Base-by-base conservation (phyloP, 1,140 invertebrate species). In the Lutraria rhynchaena region DNA sequence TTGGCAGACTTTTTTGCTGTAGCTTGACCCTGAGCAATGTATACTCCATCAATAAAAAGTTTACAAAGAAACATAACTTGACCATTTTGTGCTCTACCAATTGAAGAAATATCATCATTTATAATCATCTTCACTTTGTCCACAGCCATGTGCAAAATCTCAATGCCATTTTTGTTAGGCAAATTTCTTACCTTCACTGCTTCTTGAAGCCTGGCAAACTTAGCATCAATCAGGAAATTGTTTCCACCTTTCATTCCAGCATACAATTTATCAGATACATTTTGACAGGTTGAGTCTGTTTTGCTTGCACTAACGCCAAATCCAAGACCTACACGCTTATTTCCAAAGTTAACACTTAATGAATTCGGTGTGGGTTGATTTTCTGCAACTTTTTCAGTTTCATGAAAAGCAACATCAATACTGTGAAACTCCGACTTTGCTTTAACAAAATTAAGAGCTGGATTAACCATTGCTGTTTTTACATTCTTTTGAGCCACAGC, bases 1-100 rank as follows among this genome's bases (percentile, higher is more conserved):
- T 89, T 91, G 22, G 90, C 85, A 9, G 70, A 55, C 69, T 87
- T 90, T 44, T 89, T 88, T 22, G 74, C 83, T 15, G 73, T 33
- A 5, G 69, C 85, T 49, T 69, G 49, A 22, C 86, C 89, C 27
- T 70, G 37, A 1, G 78, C 77, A 33, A 89, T 41, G 3, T n/a
- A 17, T 0, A 88, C 73, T 13, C 71, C 55, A 57, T 88, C 85
- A 22, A 90, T 76, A 29, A 71, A 37, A 27, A 90, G 58, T 13
- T 67, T 19, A 78, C 88, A 90, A 5, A 69, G 9, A 83, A 86
- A 88, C 24, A 67, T 41, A 17, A 55, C 22, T 24, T 74, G 69
- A 37, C 74, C 74, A 69, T 22, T 51, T 15, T 55, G 19, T 41
- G 57, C 81, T 46, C 49, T 22, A 24, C 33, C 41, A 31, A 31